A percentile compares a stretch with the other conserved stretches of the same genome.
Conservation (phyloP, 2,113 vertebrate genomes). For the Bubalus kerabau region DNA sequence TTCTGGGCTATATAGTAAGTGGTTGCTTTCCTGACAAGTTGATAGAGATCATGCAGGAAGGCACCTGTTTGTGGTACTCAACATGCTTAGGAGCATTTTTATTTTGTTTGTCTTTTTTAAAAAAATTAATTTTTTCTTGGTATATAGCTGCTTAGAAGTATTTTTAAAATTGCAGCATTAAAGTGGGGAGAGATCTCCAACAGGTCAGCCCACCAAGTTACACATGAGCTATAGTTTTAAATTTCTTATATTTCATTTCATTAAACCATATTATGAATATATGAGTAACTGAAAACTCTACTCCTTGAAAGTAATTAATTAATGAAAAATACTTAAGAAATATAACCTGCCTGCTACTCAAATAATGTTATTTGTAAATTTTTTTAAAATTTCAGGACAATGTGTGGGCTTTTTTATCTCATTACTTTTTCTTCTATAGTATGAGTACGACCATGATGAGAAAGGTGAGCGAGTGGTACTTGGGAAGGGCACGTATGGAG, state of each 20-base stretch:
- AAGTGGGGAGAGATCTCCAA: background rate
- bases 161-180: conserved; percentile 27
- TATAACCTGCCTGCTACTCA: background rate
- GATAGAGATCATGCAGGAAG: background rate
- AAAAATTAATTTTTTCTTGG: background rate
- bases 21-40: background rate
- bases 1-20: background rate
- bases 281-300: background rate
- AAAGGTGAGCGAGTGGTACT: conserved; percentile 82
- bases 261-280: conserved; percentile 2
- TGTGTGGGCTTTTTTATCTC: background rate
- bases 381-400: background rate
- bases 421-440: conserved; percentile 74
- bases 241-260: conserved; percentile 15
- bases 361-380: background rate
- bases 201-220: background rate
- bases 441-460: conserved; percentile 84
- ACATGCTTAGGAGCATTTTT: background rate
- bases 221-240: background rate
- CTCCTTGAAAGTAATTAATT: background rate
- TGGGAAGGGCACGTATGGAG: conserved; percentile 84
- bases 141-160: background rate
- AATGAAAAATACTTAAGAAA: background rate
- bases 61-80: background rate
- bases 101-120: background rate